phyloP scores from a whole-genome alignment of 2,797 vertebrate genomes.

The Halcyon leucocephala region DNA sequence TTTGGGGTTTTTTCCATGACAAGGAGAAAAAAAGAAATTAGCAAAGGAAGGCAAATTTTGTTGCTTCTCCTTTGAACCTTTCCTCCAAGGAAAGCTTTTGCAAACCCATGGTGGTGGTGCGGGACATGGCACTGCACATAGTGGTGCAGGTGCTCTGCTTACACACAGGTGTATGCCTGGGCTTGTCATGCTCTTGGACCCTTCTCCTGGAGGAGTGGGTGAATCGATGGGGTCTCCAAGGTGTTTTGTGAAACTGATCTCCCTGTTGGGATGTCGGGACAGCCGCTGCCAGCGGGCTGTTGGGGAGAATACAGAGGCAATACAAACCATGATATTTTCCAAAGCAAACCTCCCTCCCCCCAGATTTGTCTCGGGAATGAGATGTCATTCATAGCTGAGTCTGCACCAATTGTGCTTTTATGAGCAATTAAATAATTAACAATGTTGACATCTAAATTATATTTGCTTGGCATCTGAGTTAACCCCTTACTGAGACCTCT shows the following conservation, averaged over 20 bases:
- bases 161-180: rapidly evolving
- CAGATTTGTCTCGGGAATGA: background rate
- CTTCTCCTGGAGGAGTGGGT: background rate
- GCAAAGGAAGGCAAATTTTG: background rate
- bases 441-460: slow-evolving; percentile 57
- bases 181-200: background rate
- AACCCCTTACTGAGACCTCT: slow-evolving; percentile 22
- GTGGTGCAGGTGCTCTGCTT: background rate
- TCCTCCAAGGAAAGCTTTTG: background rate
- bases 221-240: background rate
- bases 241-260: background rate
- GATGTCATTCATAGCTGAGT: background rate
- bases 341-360: background rate
- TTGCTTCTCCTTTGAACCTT: background rate
- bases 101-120: rapidly evolving
- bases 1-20: background rate
- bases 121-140: rapidly evolving
- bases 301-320: rapidly evolving
- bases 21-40: background rate
- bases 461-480: slow-evolving; percentile 34
- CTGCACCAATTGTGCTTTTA: slow-evolving; percentile 34
- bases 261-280: rapidly evolving
- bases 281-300: background rate
- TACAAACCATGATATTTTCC: rapidly evolving
- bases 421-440: slow-evolving; percentile 70